These are phyloP conservation scores for Ptilonorhynchus violaceus DNA, from an alignment of 2,113 vertebrate genomes.

Conservation along the genomic window DNA sequence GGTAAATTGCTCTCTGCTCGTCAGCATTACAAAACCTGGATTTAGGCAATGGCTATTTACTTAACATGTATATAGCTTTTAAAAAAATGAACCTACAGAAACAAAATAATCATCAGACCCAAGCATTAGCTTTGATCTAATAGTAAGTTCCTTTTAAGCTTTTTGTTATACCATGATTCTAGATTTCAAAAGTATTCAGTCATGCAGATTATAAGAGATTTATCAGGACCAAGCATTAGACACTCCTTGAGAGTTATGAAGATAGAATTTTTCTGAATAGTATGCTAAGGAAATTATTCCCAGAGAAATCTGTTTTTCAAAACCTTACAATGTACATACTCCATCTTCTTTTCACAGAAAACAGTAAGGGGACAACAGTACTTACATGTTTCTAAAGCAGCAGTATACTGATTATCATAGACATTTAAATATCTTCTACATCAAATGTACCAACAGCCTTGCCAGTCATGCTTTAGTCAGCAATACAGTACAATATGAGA, in stretches of 20 bases:
- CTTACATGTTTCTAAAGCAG: not conserved
- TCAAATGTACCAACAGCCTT: conserved; percentile 4
- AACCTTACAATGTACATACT: not conserved
- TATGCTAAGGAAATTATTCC: not conserved
- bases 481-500: not conserved
- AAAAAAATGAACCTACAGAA: not conserved
- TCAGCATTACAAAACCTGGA: not conserved
- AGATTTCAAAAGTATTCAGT: not conserved
- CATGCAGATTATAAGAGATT: not conserved
- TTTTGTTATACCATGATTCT: not conserved
- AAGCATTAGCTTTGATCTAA: not conserved
- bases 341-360: not conserved
- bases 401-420: not conserved
- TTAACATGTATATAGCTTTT: not conserved
- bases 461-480: conserved; percentile 48
- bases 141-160: not conserved
- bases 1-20: not conserved
- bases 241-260: not conserved
- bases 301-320: not conserved
- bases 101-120: not conserved
- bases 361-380: not conserved
- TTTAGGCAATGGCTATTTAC: not conserved
- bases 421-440: not conserved
- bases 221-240: not conserved
- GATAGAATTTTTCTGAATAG: not conserved